phyloP scores from a whole-genome alignment of 2,888 invertebrate genomes.

The Apocheima hispidaria region DNA sequence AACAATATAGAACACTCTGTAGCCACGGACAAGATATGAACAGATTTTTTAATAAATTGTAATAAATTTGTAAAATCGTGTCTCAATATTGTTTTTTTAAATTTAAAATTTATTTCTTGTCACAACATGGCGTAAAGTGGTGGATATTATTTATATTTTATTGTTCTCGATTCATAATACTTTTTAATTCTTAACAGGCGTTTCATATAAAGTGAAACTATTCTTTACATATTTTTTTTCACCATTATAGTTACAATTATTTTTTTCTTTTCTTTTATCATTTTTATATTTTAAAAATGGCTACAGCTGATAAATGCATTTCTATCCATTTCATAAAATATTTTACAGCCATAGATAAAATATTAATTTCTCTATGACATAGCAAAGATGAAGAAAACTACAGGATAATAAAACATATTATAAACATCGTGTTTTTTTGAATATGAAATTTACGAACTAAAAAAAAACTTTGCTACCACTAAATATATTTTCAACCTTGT shows the following conservation, averaged over 20 bases:
- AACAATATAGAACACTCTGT: slow-evolving; percentile 37
- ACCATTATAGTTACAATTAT: background rate
- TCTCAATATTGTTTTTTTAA: slow-evolving; percentile 7
- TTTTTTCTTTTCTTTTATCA: slow-evolving; percentile 2
- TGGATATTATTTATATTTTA: slow-evolving; percentile 42
- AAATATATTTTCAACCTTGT: background rate
- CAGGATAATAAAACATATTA: too few species aligned
- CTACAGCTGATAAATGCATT: background rate
- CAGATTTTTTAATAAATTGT: slow-evolving; percentile 10
- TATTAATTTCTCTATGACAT: too few species aligned
- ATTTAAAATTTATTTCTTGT: slow-evolving; percentile 41
- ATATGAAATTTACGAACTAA: background rate
- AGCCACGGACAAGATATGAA: slow-evolving; percentile 29
- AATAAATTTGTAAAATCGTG: slow-evolving; percentile 9
- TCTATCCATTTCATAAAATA: too few species aligned
- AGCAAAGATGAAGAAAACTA: background rate
- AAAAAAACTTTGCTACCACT: background rate
- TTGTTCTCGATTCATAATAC: slow-evolving; percentile 19
- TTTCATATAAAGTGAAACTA: slow-evolving; percentile 22
- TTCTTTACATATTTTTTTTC: slow-evolving; percentile 1
- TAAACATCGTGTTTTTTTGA: background rate
- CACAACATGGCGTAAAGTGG: slow-evolving; percentile 60
- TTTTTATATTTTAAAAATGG: slow-evolving; percentile 8
- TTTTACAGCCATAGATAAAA: too few species aligned
- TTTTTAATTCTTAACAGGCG: slow-evolving; percentile 22